phyloP scores from a whole-genome alignment of 2,113 vertebrate genomes.

The Tinamus guttatus region DNA sequence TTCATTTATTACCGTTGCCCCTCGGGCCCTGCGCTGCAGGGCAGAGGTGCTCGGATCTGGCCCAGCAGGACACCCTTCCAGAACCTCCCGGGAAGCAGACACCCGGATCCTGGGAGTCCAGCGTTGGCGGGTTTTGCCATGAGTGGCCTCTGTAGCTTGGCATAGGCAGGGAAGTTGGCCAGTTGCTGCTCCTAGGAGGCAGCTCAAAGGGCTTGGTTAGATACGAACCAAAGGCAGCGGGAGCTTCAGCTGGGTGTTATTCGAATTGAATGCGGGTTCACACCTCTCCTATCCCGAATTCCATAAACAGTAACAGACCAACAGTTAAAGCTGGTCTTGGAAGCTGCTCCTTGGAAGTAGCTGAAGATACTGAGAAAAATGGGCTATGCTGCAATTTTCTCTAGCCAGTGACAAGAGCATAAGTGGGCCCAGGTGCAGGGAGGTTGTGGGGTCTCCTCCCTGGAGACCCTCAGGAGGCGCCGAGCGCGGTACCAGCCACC shows the following conservation, averaged over 20 bases:
- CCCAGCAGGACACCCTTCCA: not conserved
- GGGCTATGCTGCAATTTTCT: not conserved
- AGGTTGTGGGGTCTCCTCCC: too few species aligned
- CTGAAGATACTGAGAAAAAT: not conserved
- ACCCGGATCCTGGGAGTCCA: not conserved
- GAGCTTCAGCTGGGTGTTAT: not conserved
- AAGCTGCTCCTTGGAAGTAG: not conserved
- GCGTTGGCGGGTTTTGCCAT: not conserved
- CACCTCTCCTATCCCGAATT: not conserved
- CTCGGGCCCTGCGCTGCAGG: not conserved
- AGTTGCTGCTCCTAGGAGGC: not conserved
- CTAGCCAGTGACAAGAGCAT: not conserved
- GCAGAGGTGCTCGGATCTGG: not conserved
- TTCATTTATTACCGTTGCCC: not conserved
- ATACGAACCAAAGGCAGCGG: not conserved
- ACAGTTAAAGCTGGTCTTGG: not conserved
- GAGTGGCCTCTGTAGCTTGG: not conserved
- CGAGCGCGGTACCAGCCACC: too few species aligned
- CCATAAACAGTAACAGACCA: not conserved
- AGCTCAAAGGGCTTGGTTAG: not conserved
- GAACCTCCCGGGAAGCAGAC: not conserved
- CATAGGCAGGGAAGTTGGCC: not conserved
- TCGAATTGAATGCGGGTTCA: not conserved
- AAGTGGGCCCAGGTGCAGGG: too few species aligned
- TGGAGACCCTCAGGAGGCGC: too few species aligned